Base-by-base conservation (phyloP, 2,797 vertebrate genomes). In the Champsocephalus gunnari region DNA sequence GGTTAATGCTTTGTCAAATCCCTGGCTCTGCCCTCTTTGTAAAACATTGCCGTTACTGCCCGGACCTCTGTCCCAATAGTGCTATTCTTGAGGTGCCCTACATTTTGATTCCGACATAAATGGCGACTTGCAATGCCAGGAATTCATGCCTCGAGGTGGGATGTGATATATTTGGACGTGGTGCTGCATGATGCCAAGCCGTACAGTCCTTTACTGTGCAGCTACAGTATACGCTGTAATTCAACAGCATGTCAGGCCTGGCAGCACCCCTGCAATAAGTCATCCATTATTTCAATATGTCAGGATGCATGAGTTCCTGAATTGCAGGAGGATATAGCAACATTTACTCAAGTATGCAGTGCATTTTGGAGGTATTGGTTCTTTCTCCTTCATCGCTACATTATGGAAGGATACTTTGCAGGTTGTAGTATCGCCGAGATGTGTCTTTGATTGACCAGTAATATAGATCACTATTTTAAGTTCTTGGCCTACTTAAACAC, bases 121-220 rank as follows among this genome's bases (percentile, higher is more conserved):
- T 24, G 43, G 82, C 32, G 64, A 83, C 84, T 86, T 77, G 84
- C 81, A 90, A 90, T 88, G 85, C 79, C 89, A 90, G 85, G 88
- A 93, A 93, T 94, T 89, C 77, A 43, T 79, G 87, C 86, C 91
- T 75, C 32, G 65, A 83, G 87, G 91, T 79, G 81, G 51, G 49
- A 44, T 87, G 82, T 79, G 92, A 89, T 93, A 90, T 92, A 92
- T 93, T 88, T 92, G 92, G 89, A 92, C 84, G 62, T 57, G 78
- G 88, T 66, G 86, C 89, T 83, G 87, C 84, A 83, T 81, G 85
- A 82, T 85, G 73, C 73, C 47, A 44, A 60, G 69, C 57, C 17
- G 54, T 4, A 66, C 75, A 47, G 73, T 69, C 77, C 80, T 53
- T 74, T 58, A 66, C 74, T 50, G 51, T 8, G 5, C 5, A 55